Evolutionary conservation across 2,113 vertebrate species (phyloP), one percentile per base, ranked within the genome.

Genomic region (Prinia subflava): DNA sequence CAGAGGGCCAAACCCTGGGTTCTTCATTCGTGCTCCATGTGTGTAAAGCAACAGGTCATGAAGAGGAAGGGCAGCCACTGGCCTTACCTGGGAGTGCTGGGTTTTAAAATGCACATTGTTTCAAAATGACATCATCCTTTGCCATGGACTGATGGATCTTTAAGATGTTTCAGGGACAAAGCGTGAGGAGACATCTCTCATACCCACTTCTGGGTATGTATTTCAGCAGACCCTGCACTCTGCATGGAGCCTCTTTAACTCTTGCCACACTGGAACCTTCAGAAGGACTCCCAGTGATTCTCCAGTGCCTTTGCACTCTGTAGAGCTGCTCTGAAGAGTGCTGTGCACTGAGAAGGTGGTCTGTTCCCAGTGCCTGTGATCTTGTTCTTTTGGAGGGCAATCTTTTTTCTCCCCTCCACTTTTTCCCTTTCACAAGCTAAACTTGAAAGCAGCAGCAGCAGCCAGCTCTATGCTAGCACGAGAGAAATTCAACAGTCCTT

Each of bases 381-480:
- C 94, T 96, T 86, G 41, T 97, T 92, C 94, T 94, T 88, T 91
- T 90, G 86, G 90, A 97, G 95, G 95, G 95, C 95, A 96, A 47
- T 94, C 92, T 83, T 96, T 95, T 96, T 95, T 86, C 82, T 78
- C 83, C 68, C 33, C 92, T 74, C 77, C 69, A 89, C 37, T 52
- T 82, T 95, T 96, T 88, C 64, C 35, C 35, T 89, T 92, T 96
- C 90, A 96, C 95, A 94, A 97, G 95, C 85, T 87, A 31, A 76
- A 97, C 97, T 96, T 97, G 91, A 98, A 97, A 98, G 97, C 80
- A 1, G 78, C 79, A 77, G 92, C 42, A 44, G 42, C 69, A 63
- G 65, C 64, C 64, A 75, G 71, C 95, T 96, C 53, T 81, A 49
- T 86, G 92, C 93, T 95, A 81, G 91, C 94, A 94, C 35, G n/a